These are phyloP conservation scores for Andrena flavipes DNA, from an alignment of 2,888 invertebrate genomes.

Conservation along the genomic window DNA sequence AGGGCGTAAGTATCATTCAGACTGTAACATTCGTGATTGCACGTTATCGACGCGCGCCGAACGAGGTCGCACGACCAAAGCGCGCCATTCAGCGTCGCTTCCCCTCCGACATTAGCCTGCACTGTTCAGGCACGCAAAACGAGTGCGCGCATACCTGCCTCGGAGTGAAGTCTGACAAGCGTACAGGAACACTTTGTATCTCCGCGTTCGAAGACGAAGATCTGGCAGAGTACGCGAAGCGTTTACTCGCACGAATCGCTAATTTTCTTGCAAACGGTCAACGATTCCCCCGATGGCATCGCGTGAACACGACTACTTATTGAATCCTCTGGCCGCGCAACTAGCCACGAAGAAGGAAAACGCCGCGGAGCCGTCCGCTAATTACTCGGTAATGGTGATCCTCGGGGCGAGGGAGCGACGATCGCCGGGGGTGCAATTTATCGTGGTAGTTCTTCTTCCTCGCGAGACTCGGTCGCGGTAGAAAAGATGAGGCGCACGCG, in stretches of 20 bases:
- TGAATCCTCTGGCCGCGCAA: constrained; percentile 46
- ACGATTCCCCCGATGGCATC: constrained; percentile 13
- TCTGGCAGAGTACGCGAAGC: background rate
- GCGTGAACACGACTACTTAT: constrained; percentile 56
- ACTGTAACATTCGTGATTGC: constrained; percentile 36
- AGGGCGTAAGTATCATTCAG: constrained; percentile 75
- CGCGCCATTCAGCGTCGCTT: constrained; percentile 37
- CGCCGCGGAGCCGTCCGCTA: constrained; percentile 35
- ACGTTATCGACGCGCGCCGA: constrained; percentile 26
- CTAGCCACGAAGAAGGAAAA: constrained; percentile 26
- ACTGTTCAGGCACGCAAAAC: constrained; percentile 13
- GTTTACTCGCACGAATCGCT: constrained; percentile 57
- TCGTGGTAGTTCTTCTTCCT: constrained; percentile 27
- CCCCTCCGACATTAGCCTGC: constrained; percentile 12
- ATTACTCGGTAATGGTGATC: constrained; percentile 59
- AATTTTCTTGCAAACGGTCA: constrained; percentile 37
- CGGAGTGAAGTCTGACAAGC: constrained; percentile 10
- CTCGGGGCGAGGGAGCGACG: constrained; percentile 32
- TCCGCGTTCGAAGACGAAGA: background rate
- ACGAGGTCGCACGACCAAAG: constrained; percentile 19
- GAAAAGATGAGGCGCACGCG: constrained; percentile 12
- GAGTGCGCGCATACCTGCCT: background rate
- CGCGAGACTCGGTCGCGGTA: background rate
- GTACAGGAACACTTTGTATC: constrained; percentile 31
- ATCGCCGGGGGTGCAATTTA: constrained; percentile 42